Conservation (phyloP, 1,140 invertebrate species). For the Zaprionus gabonicus region DNA sequence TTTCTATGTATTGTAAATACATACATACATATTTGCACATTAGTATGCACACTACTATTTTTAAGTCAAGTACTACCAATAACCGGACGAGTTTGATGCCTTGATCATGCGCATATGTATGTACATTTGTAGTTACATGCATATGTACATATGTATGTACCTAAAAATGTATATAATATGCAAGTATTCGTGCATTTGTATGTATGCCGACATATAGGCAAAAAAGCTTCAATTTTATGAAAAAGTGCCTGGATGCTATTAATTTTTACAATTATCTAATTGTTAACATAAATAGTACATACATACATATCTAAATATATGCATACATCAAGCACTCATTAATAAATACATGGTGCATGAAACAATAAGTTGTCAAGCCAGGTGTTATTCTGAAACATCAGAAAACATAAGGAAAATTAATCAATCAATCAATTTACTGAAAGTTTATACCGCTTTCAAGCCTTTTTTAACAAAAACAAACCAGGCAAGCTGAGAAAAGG, state of each 20-base stretch:
- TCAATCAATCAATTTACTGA: neutral
- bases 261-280: neutral
- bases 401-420: neutral
- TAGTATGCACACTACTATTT: conserved; percentile 5
- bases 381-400: neutral
- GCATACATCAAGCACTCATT: neutral
- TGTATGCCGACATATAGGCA: neutral
- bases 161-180: conserved; percentile 6
- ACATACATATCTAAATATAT: neutral
- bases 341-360: neutral
- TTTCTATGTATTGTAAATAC: conserved; percentile 9
- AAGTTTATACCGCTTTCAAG: neutral
- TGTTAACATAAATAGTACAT: neutral
- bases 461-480: neutral
- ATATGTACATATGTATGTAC: conserved; percentile 7
- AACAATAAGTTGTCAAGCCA: neutral
- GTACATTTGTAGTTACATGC: conserved; percentile 10
- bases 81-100: conserved; percentile 4
- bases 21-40: conserved; percentile 29
- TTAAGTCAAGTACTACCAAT: conserved; percentile 5
- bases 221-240: neutral
- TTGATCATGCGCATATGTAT: conserved; percentile 10
- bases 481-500: too few species aligned
- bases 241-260: neutral
- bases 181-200: neutral